These are phyloP conservation scores for Tetrao urogallus DNA, from an alignment of 2,113 vertebrate species.

Conservation along the genomic window DNA sequence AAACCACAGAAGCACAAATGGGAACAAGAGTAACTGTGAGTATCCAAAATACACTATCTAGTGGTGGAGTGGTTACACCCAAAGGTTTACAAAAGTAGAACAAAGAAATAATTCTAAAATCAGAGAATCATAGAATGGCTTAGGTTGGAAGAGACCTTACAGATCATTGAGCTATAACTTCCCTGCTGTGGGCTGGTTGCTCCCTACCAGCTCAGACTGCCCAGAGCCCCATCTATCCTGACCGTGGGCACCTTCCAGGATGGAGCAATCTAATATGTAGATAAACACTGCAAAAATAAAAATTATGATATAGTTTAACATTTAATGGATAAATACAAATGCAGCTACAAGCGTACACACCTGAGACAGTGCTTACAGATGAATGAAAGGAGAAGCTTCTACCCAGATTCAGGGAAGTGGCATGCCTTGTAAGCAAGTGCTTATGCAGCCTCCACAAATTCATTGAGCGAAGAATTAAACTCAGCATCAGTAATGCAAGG, in stretches of 20 bases:
- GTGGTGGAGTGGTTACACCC: background rate
- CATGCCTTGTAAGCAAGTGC: background rate
- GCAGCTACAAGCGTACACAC: rapidly evolving
- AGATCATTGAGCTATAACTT: too few species aligned
- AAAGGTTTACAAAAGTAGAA: background rate
- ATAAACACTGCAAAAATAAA: background rate
- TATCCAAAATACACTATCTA: background rate
- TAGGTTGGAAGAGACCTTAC: too few species aligned
- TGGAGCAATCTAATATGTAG: background rate
- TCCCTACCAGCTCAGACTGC: too few species aligned
- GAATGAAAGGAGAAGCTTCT: background rate
- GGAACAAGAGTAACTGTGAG: background rate
- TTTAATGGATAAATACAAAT: background rate
- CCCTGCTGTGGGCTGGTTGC: too few species aligned
- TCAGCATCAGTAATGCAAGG: background rate
- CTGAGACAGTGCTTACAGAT: background rate
- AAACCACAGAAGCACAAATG: background rate
- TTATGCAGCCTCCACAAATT: background rate
- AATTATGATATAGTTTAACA: background rate
- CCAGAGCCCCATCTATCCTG: too few species aligned
- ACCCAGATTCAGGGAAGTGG: background rate
- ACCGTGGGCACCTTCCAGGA: too few species aligned
- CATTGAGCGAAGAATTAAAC: background rate
- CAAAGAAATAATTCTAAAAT: background rate
- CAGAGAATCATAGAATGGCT: too few species aligned